These are phyloP conservation scores for Dipodomys stephensi DNA, from an alignment of 2,113 vertebrate genomes.

Conservation along the genomic window DNA sequence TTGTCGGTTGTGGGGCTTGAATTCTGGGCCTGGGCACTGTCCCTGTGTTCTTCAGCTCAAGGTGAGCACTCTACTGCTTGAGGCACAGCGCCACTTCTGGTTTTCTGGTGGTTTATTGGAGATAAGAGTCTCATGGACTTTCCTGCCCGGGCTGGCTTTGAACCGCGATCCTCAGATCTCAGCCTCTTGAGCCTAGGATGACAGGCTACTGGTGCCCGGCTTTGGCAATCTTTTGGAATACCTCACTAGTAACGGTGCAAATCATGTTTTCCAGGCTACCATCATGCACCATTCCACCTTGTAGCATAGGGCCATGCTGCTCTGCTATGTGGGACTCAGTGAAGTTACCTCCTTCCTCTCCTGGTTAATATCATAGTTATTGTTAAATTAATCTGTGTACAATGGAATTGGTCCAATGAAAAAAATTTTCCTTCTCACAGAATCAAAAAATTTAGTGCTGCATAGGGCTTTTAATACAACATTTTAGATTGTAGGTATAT, in stretches of 20 bases:
- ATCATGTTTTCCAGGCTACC: background rate
- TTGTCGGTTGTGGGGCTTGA: too few relatives aligned
- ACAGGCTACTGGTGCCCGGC: too few relatives aligned
- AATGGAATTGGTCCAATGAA: background rate
- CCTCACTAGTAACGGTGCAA: background rate
- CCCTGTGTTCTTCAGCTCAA: too few relatives aligned
- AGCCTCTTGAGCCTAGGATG: too few relatives aligned
- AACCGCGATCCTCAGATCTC: too few relatives aligned
- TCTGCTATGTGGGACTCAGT: background rate
- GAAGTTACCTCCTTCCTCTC: background rate
- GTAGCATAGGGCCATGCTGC: background rate
- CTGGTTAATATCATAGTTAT: background rate
- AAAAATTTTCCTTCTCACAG: background rate
- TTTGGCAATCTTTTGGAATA: background rate
- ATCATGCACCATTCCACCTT: background rate
- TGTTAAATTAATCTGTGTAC: background rate
- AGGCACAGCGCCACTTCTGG: too few relatives aligned
- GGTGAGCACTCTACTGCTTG: too few relatives aligned
- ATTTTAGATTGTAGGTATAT: slow-evolving; percentile 2
- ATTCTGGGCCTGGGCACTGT: too few relatives aligned
- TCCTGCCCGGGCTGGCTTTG: too few relatives aligned
- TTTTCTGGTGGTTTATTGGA: too few relatives aligned
- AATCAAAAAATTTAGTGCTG: background rate
- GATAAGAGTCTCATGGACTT: too few relatives aligned
- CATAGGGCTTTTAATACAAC: background rate